Evolutionary conservation across 2,797 vertebrate genomes (phyloP), one percentile per base, ranked within the genome.

Genomic region (Lagorchestes hirsutus): DNA sequence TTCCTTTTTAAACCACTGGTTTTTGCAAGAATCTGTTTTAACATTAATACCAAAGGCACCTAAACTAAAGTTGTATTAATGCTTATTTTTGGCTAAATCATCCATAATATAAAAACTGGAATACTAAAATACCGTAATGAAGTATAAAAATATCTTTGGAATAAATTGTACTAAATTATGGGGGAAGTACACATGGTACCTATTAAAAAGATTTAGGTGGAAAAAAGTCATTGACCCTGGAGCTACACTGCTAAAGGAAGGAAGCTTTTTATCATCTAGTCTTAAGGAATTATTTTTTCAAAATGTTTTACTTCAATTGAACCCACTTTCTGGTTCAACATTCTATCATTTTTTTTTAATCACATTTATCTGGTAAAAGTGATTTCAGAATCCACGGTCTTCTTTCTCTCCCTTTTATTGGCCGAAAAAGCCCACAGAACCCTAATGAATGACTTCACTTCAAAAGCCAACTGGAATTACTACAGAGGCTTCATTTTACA

Each of bases 191-290:
- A 22, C 1, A 4, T 1, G 55, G 58, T 0, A 40, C 34, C 82
- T 40, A 46, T 12, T 13, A 12, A 52, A 46, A 57, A 59, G 27
- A 57, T 3, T 6, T 29, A 56, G 55, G 1, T 0, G 31, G 74
- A 54, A 22, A 91, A 22, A 1, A 0, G 0, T 27, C 29, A 2
- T 2, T 0, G 14, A 31, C 40, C 34, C 8, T 57, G 11, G n/a
- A 1, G 50, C 34, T 1, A 6, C 40, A 46, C 8, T 50, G 40
- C 40, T 50, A 40, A 87, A 56, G 91, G 54, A 50, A 28, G n/a
- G 74, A 87, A 87, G 46, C 16, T 34, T 52, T 52, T 54, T 50
- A 2, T 87, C 74, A 50, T 56, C 18, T 40, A 22, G 28, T 55
- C 59, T 74, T 5, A 34, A 12, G 24, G 28, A n/a, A 92, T 24